A percentile compares a stretch with the other conserved stretches of the same genome.
Conservation (phyloP, 2,797 vertebrate species). For the Protonibea diacanthus region DNA sequence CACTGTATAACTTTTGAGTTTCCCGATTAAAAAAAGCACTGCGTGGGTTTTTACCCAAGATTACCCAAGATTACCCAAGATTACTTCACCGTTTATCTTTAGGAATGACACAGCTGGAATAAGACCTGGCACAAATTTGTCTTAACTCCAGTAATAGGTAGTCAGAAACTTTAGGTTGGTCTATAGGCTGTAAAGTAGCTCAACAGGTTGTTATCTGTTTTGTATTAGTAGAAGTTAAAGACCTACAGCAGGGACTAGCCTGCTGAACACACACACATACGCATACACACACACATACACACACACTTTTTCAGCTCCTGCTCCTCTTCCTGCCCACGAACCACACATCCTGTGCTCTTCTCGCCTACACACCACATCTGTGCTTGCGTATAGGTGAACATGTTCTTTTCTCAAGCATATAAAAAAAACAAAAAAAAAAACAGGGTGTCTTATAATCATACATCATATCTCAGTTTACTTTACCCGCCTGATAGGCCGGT, state of each 20-base stretch:
- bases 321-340: slow-evolving; percentile 81
- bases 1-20: background rate
- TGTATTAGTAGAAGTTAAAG: slow-evolving; percentile 48
- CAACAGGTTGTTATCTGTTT: slow-evolving; percentile 8
- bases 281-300: slow-evolving; percentile 26
- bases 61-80: background rate
- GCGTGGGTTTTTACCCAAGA: background rate
- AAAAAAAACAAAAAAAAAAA: background rate
- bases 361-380: slow-evolving; percentile 77
- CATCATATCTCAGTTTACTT: slow-evolving; percentile 45
- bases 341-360: slow-evolving; percentile 83
- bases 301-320: slow-evolving; percentile 65
- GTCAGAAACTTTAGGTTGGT: slow-evolving; percentile 10
- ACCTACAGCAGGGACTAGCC: slow-evolving; percentile 48
- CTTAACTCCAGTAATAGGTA: slow-evolving; percentile 5
- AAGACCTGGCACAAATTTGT: background rate
- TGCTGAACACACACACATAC: slow-evolving; percentile 26
- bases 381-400: slow-evolving; percentile 55
- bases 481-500: slow-evolving; percentile 3
- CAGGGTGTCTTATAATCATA: slow-evolving; percentile 16
- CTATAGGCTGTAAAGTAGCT: slow-evolving; percentile 31
- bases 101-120: background rate
- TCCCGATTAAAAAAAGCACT: background rate
- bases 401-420: slow-evolving; percentile 40
- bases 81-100: background rate